phyloP scores from a whole-genome alignment of 2,797 vertebrate species.

The Odontamblyopus lacepedii region DNA sequence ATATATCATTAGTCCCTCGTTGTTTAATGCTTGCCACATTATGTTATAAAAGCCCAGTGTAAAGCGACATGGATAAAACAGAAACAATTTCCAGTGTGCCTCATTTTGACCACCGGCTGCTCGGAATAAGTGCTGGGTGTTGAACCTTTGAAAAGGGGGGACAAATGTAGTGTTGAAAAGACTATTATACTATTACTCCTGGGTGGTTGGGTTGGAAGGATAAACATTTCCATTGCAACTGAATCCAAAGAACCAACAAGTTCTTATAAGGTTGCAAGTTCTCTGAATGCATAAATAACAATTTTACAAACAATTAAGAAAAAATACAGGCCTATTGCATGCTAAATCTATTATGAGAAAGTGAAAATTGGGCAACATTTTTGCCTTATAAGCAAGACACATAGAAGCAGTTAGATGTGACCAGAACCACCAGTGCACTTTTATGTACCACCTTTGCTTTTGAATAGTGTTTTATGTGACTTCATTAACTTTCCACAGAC shows the following conservation, averaged over 20 bases:
- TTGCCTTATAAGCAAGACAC: no score
- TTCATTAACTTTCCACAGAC: conserved; percentile 73
- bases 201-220: conserved; percentile 66
- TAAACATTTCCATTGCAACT: conserved; percentile 71
- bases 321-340: background rate
- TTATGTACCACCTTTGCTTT: background rate
- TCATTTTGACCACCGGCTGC: conserved; percentile 65
- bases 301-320: background rate
- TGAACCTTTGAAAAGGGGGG: conserved; percentile 55
- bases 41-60: conserved; percentile 78
- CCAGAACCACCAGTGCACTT: background rate
- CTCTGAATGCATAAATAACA: background rate
- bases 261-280: conserved; percentile 52
- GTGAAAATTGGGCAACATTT: background rate
- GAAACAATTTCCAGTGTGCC: conserved; percentile 68
- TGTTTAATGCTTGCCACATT: conserved; percentile 82
- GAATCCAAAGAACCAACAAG: conserved; percentile 57
- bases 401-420: background rate
- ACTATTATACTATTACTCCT: conserved; percentile 69
- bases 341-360: background rate
- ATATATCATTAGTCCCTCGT: conserved; percentile 82
- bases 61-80: conserved; percentile 73
- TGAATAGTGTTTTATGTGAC: conserved; percentile 55
- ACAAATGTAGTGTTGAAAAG: conserved; percentile 65
- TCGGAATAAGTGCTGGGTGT: conserved; percentile 67